These are phyloP conservation scores for Montipora capricornis DNA, from an alignment of 64 coral and sea anemone species.

Conservation along the genomic window DNA sequence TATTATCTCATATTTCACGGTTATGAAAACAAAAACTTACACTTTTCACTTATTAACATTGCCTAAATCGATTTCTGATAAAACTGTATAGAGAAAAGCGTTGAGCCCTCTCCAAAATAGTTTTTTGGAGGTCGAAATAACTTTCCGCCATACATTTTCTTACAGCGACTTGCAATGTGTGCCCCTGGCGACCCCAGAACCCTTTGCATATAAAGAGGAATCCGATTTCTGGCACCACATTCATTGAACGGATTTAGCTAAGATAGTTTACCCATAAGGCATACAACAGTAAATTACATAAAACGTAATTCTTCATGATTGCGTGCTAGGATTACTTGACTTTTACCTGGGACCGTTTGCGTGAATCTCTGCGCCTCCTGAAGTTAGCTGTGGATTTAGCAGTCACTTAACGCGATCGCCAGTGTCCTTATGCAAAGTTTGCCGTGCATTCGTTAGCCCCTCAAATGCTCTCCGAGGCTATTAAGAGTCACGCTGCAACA, in stretches of 20 bases:
- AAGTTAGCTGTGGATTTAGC: slow-evolving; percentile 18
- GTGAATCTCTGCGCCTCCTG: background rate
- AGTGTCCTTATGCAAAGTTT: slow-evolving; percentile 52
- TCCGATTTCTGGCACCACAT: too few relatives aligned
- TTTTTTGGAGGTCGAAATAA: too few relatives aligned
- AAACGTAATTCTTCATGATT: slow-evolving; percentile 23
- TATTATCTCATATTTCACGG: too few relatives aligned
- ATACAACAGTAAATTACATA: background rate
- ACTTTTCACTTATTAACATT: too few relatives aligned
- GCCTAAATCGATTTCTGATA: too few relatives aligned
- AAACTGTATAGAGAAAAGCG: too few relatives aligned
- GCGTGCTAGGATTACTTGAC: background rate
- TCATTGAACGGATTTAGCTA: background rate
- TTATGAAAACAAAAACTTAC: too few relatives aligned
- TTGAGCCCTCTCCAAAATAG: too few relatives aligned
- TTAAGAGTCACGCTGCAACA: slow-evolving; percentile 29
- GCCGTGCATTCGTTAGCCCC: slow-evolving; percentile 4
- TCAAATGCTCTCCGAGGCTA: slow-evolving; percentile 30
- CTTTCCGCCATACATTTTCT: background rate
- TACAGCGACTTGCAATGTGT: too few relatives aligned
- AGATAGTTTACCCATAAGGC: background rate
- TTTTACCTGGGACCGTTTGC: slow-evolving; percentile 24
- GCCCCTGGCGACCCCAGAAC: too few relatives aligned
- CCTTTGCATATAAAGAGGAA: too few relatives aligned
- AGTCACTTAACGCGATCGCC: background rate